Base-by-base conservation (phyloP, 2,113 vertebrate species). In the Catharus minimus region DNA sequence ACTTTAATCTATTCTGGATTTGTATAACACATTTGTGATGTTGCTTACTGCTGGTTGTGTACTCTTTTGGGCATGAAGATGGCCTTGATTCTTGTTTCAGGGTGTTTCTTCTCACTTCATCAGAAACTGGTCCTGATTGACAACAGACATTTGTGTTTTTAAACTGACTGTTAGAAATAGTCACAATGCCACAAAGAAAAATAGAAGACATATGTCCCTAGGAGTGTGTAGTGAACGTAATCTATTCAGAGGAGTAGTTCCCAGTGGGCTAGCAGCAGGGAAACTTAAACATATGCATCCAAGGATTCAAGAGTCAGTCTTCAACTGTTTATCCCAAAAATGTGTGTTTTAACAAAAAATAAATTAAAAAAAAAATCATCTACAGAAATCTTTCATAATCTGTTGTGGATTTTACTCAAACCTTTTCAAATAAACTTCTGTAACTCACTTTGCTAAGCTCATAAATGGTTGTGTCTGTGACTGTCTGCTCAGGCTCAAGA, bases 171-270 rank as follows among this genome's bases (percentile, higher is more conserved):
- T 97, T 97, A 93, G 28, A 81, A 97, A 95, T 97, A 92, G 97
- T 96, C 95, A 95, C 97, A 95, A 97, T 96, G 97, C 96, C 97
- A 97, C 98, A 97, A 95, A 97, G 94, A 92, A 97, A 97, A 97
- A 97, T 97, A 97, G 97, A 96, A 97, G 90, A 96, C 96, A 96
- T 95, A 96, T 97, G 96, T 97, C 97, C 96, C 97, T 97, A 90
- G 60, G 88, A 94, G 82, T 82, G 73, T 92, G 89, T 76, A 89
- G 79, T 47, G 76, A 78, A 90, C 21, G 28, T 89, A 84, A 80
- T 96, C 84, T 87, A 88, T 96, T 94, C 87, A 60, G 72, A 71
- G 57, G 55, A 75, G 83, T 91, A 86, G 88, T 94, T 94, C 93
- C 81, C 89, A 78, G 55, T 89, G 77, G 73, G 88, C 78, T 94